Evolutionary conservation across 1,140 invertebrate genomes (phyloP).

Genomic region (Drosophila kohkoa): DNA sequence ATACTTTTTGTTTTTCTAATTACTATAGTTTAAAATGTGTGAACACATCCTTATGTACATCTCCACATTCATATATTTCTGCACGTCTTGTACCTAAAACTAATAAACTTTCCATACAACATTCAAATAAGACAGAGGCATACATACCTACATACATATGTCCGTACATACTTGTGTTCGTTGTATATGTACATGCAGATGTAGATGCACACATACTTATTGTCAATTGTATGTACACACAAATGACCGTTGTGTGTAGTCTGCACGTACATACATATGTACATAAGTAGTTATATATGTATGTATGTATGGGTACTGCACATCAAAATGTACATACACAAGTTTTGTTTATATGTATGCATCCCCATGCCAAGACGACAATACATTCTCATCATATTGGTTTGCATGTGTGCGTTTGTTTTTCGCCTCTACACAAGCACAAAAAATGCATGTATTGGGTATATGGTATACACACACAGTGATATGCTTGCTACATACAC

Average conservation of each 20-base stretch:
- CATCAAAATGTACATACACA: slow-evolving; percentile 23
- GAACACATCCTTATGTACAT: background rate
- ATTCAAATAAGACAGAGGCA: slow-evolving; percentile 1
- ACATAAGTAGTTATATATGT: background rate
- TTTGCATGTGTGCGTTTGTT: slow-evolving; percentile 42
- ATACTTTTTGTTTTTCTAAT: background rate
- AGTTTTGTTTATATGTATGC: slow-evolving; percentile 39
- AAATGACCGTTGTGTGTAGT: background rate
- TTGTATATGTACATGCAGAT: slow-evolving; percentile 14
- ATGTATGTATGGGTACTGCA: slow-evolving; percentile 14
- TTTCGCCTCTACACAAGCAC: slow-evolving; percentile 56
- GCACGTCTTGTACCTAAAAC: background rate
- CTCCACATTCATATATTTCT: background rate
- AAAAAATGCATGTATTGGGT: slow-evolving; percentile 53
- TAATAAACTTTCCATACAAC: slow-evolving; percentile 13
- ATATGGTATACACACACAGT: slow-evolving; percentile 53
- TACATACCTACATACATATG: background rate
- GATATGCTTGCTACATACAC: slow-evolving; percentile 67
- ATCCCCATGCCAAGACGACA: slow-evolving; percentile 48
- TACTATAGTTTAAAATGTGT: background rate
- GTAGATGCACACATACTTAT: slow-evolving; percentile 10
- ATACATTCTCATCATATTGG: slow-evolving; percentile 47
- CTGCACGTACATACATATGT: background rate
- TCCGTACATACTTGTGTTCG: too few species aligned
- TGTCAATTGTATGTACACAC: too few species aligned